A percentile compares a stretch with the other conserved stretches of the same genome.
phyloP scores from a whole-genome alignment of 2,797 vertebrate genomes.

The Schizopygopsis pylzovi region DNA sequence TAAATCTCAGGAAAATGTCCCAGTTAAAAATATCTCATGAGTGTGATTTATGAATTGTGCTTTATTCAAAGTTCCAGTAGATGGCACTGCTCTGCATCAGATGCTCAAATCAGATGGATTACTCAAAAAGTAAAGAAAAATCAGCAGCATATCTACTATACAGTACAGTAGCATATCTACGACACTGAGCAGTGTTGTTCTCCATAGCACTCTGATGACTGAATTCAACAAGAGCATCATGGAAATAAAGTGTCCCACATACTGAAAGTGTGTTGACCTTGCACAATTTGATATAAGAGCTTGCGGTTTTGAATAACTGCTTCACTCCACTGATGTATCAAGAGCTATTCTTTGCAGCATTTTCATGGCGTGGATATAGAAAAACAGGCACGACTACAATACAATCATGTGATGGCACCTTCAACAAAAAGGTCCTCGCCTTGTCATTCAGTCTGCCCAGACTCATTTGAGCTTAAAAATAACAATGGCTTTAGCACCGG shows the following conservation, averaged over 20 bases:
- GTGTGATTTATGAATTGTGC: neutral
- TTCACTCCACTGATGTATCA: neutral
- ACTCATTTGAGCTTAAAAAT: slow-evolving; percentile 20
- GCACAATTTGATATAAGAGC: neutral
- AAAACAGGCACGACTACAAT: slow-evolving; percentile 7
- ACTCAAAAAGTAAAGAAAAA: neutral
- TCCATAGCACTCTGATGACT: neutral
- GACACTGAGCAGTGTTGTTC: neutral
- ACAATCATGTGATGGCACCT: neutral
- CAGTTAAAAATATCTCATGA: neutral
- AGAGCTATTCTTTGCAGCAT: neutral
- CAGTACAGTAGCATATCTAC: neutral
- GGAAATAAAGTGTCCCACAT: slow-evolving; percentile 11
- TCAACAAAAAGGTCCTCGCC: neutral
- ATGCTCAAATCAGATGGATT: neutral
- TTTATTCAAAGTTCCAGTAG: slow-evolving; percentile 45
- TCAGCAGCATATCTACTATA: neutral
- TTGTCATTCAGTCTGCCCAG: neutral
- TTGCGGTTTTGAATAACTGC: slow-evolving; percentile 1
- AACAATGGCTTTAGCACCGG: neutral
- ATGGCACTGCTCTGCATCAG: slow-evolving; percentile 51
- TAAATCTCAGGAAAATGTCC: neutral
- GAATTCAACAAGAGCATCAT: neutral
- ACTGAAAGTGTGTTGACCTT: neutral
- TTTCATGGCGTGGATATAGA: neutral